phyloP scores from a whole-genome alignment of 2,797 vertebrate species.

The Perdix hodgsoniae region DNA sequence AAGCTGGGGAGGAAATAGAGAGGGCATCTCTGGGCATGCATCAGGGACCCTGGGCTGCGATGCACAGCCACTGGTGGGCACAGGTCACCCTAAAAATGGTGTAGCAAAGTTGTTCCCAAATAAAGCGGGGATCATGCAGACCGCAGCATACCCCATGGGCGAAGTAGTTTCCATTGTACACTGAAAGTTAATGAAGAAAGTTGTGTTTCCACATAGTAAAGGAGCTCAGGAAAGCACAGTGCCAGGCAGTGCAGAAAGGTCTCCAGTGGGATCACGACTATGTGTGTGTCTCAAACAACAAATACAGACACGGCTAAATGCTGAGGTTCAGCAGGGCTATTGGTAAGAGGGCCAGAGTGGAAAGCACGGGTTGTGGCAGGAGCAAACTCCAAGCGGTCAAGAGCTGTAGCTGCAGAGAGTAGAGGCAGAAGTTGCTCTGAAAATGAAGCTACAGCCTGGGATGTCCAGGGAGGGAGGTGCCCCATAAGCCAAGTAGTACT shows the following conservation, averaged over 20 bases:
- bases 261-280: not conserved
- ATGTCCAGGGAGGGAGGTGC: not conserved
- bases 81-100: not conserved
- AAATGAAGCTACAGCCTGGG: not conserved
- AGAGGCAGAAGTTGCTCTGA: not conserved
- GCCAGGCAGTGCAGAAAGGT: not conserved
- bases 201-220: not conserved
- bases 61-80: not conserved
- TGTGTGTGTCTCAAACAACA: not conserved
- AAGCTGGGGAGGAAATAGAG: not conserved
- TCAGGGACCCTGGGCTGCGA: not conserved
- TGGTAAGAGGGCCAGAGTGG: fast-evolving
- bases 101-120: not conserved
- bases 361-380: not conserved
- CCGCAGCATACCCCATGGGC: fast-evolving
- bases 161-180: not conserved
- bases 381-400: not conserved
- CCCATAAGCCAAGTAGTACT: not conserved
- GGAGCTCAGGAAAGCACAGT: not conserved
- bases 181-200: not conserved
- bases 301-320: not conserved
- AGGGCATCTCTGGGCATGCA: fast-evolving
- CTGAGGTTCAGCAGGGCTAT: not conserved
- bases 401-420: not conserved
- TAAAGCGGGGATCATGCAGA: not conserved